These are phyloP conservation scores for Hydrotaea diabolus DNA, from an alignment of 2,888 invertebrate genomes.

Conservation along the genomic window DNA sequence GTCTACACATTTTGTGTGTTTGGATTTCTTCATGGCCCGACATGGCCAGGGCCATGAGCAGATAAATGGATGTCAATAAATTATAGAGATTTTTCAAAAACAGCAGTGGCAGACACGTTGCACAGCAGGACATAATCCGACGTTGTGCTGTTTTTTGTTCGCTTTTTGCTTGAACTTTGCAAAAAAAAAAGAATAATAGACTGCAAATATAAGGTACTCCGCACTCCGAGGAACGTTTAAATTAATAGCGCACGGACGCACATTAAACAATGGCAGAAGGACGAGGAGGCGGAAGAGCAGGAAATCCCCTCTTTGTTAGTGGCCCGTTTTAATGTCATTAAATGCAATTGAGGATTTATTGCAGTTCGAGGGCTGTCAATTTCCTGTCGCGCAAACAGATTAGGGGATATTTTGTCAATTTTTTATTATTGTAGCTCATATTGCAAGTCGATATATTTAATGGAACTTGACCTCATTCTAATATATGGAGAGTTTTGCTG, in stretches of 20 bases:
- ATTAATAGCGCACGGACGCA: constrained; percentile 11
- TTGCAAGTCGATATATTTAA: background rate
- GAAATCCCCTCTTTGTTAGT: background rate
- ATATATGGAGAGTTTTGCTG: background rate
- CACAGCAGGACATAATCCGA: constrained; percentile 52
- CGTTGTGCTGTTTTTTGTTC: background rate
- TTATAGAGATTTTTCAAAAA: constrained; percentile 71
- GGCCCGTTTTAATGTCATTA: constrained; percentile 20
- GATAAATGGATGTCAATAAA: constrained; percentile 79
- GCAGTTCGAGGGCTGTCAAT: background rate
- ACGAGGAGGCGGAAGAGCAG: background rate
- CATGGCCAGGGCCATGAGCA: constrained; percentile 57
- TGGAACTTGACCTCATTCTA: background rate
- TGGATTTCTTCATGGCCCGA: constrained; percentile 40
- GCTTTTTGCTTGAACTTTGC: background rate
- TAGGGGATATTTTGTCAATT: background rate
- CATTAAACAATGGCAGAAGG: constrained; percentile 12
- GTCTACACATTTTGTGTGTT: background rate
- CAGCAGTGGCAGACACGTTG: constrained; percentile 58
- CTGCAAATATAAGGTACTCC: constrained; percentile 19
- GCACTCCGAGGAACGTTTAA: background rate
- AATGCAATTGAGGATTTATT: constrained; percentile 28
- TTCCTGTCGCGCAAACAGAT: background rate
- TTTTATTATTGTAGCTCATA: background rate
- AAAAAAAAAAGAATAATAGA: background rate